Evolutionary conservation across 2,888 invertebrate genomes (phyloP).

Genomic region (Keiferia lycopersicella): DNA sequence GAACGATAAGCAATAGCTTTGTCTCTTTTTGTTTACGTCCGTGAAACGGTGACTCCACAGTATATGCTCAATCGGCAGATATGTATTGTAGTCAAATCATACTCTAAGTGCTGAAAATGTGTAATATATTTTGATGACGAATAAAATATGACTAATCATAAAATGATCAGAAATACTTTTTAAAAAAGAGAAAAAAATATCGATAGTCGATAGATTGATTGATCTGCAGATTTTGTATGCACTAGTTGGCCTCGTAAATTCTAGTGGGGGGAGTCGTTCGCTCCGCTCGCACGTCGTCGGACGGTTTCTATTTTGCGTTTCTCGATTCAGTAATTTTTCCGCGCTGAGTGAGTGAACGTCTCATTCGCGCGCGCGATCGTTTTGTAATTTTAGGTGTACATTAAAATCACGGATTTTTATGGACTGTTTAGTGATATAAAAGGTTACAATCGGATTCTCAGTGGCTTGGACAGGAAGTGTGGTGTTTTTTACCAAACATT

Average conservation of each 20-base stretch:
- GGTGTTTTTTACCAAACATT: slow-evolving; percentile 57
- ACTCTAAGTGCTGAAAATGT: not conserved
- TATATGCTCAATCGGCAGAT: slow-evolving; percentile 53
- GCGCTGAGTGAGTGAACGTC: slow-evolving; percentile 61
- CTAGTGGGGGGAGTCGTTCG: slow-evolving; percentile 66
- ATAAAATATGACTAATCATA: not conserved
- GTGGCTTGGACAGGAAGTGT: slow-evolving; percentile 55
- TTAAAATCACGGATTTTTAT: slow-evolving; percentile 50
- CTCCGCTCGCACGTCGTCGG: slow-evolving; percentile 68
- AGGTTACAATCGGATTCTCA: slow-evolving; percentile 52
- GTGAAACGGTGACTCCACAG: slow-evolving; percentile 63
- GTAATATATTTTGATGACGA: not conserved
- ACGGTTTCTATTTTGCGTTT: slow-evolving; percentile 81
- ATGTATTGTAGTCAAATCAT: slow-evolving; percentile 22
- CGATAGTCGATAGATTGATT: slow-evolving; percentile 46
- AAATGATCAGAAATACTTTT: not conserved
- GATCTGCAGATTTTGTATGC: slow-evolving; percentile 57
- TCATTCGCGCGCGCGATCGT: slow-evolving; percentile 68
- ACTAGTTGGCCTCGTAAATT: slow-evolving; percentile 77
- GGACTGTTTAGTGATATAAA: slow-evolving; percentile 51
- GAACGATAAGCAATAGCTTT: slow-evolving; percentile 57
- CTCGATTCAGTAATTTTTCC: slow-evolving; percentile 73
- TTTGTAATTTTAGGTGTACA: slow-evolving; percentile 66
- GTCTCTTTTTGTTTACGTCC: slow-evolving; percentile 73
- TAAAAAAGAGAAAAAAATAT: slow-evolving; percentile 34